Evolutionary conservation across 2,797 vertebrate species (phyloP).

Genomic region (Hirundo rustica): DNA sequence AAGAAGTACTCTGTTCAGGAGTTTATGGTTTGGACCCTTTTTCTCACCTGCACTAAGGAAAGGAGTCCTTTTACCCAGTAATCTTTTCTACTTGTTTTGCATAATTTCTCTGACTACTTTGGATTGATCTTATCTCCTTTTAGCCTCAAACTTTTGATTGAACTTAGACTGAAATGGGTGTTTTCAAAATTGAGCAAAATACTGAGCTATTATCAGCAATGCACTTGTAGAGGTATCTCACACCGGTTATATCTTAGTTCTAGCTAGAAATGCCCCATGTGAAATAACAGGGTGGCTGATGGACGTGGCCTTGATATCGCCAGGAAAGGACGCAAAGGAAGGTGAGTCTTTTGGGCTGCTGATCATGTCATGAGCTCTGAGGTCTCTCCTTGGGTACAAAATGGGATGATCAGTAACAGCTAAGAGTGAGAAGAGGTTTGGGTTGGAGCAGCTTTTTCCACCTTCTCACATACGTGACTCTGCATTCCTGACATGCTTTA

Average conservation of each 20-base stretch:
- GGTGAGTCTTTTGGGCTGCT: not conserved
- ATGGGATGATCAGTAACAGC: not conserved
- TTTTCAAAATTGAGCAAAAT: not conserved
- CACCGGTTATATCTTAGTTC: not conserved
- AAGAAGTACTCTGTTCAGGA: not conserved
- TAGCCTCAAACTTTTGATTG: not conserved
- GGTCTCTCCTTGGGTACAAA: not conserved
- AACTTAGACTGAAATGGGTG: not conserved
- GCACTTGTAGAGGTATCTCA: not conserved
- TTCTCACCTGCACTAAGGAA: not conserved
- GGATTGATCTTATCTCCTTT: not conserved
- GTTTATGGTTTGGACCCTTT: not conserved
- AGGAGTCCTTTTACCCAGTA: not conserved
- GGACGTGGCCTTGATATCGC: not conserved
- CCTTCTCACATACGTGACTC: not conserved
- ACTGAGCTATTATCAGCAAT: not conserved
- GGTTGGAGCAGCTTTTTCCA: not conserved
- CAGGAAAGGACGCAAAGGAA: not conserved
- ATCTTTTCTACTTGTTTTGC: not conserved
- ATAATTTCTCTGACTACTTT: not conserved
- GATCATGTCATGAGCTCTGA: not conserved
- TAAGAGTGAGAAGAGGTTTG: not conserved
- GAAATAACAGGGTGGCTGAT: not conserved
- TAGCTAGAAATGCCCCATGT: not conserved
- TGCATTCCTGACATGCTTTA: not conserved